Evolutionary conservation across 2,797 vertebrate species (phyloP).

Genomic region (Anisognathus igniventris): DNA sequence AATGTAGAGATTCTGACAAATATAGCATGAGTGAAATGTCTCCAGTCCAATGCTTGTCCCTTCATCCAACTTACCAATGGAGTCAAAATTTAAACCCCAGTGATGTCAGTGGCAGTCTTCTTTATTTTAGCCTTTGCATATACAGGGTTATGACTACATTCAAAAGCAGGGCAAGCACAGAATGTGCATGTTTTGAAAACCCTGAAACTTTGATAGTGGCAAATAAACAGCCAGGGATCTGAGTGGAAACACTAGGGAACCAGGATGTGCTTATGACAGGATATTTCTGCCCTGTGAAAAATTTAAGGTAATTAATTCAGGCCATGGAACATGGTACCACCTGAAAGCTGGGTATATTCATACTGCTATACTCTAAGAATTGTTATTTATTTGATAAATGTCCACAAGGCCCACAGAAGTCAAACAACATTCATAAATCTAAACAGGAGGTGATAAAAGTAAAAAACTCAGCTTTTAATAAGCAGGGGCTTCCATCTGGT

Average conservation of each 20-base stretch:
- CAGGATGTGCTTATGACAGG: background rate
- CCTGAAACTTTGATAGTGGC: background rate
- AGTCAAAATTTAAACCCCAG: background rate
- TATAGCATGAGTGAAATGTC: background rate
- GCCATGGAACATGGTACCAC: background rate
- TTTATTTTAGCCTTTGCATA: background rate
- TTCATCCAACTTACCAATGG: background rate
- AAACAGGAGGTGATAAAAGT: background rate
- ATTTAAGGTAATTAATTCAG: constrained; percentile 11
- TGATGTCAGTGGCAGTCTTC: background rate
- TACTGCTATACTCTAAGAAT: background rate
- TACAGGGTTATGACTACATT: background rate
- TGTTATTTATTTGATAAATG: constrained; percentile 19
- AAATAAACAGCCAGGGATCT: background rate
- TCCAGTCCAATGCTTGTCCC: background rate
- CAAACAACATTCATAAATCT: constrained; percentile 9
- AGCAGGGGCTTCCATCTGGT: background rate
- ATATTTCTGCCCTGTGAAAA: background rate
- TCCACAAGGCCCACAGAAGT: background rate
- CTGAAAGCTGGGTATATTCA: background rate
- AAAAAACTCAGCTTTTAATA: constrained; percentile 16
- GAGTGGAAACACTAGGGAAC: background rate
- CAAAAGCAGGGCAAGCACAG: background rate
- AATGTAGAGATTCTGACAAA: background rate
- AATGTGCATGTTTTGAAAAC: background rate